Evolutionary conservation across 2,113 vertebrate species (phyloP).

Genomic region (Tetrax tetrax): DNA sequence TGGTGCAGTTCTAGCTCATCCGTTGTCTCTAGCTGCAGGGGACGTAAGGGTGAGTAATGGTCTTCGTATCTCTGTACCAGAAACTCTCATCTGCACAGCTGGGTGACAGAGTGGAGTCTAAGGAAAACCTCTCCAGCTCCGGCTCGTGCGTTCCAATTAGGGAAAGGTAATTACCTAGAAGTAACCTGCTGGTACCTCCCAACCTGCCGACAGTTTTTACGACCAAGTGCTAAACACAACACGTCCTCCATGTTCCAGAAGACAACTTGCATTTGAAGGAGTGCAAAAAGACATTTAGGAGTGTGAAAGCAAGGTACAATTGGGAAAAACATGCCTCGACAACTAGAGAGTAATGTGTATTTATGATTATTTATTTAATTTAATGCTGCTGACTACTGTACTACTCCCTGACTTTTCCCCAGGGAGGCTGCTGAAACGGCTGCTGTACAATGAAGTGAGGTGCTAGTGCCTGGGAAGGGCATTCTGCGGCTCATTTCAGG

Average conservation of each 20-base stretch:
- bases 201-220: not conserved
- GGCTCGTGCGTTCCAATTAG: fast-evolving
- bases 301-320: not conserved
- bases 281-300: not conserved
- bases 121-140: not conserved
- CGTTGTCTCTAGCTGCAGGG: not conserved
- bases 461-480: conserved; percentile 3
- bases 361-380: conserved; percentile 55
- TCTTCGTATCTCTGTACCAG: not conserved
- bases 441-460: conserved; percentile 17
- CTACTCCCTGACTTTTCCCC: not conserved
- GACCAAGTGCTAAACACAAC: not conserved
- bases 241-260: not conserved
- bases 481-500: not conserved
- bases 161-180: not conserved
- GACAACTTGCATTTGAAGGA: fast-evolving
- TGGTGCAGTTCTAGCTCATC: not conserved
- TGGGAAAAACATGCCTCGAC: not conserved
- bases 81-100: not conserved
- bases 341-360: not conserved
- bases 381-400: conserved; percentile 60
- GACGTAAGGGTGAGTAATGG: not conserved
- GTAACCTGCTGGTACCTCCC: not conserved
- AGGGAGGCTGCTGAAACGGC: conserved; percentile 35
- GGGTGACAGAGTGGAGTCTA: not conserved